phyloP scores from a whole-genome alignment of 2,888 invertebrate species.

The Lordiphosa fenestrarum region DNA sequence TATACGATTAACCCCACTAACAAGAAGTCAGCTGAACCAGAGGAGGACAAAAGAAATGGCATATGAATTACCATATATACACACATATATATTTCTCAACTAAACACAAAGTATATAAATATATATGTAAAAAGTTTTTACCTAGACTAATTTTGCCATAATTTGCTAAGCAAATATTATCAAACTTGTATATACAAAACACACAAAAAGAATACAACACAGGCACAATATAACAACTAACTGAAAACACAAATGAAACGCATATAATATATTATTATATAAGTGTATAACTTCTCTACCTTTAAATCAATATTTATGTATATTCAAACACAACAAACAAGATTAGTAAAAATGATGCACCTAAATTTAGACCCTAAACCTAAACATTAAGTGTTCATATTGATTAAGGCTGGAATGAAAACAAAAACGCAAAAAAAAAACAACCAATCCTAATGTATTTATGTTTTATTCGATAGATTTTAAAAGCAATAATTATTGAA shows the following conservation, averaged over 20 bases:
- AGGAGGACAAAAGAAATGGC: slow-evolving; percentile 20
- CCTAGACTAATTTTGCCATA: slow-evolving; percentile 69
- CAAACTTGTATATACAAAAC: slow-evolving; percentile 35
- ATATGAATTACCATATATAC: no score
- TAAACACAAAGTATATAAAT: no score
- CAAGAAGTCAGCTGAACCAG: slow-evolving; percentile 33
- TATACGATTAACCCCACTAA: slow-evolving; percentile 52
- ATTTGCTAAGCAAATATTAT: slow-evolving; percentile 72
- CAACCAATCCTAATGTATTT: slow-evolving; percentile 28
- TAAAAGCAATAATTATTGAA: slow-evolving; percentile 58
- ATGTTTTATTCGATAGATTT: slow-evolving; percentile 48
- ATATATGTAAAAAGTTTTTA: slow-evolving; percentile 26
- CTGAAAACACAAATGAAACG: slow-evolving; percentile 39
- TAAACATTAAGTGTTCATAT: slow-evolving; percentile 60
- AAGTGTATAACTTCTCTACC: slow-evolving; percentile 43
- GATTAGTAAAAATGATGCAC: slow-evolving; percentile 35
- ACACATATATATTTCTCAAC: no score
- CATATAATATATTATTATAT: slow-evolving; percentile 67
- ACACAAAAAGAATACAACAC: slow-evolving; percentile 14
- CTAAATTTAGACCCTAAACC: slow-evolving; percentile 18
- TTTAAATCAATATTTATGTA: slow-evolving; percentile 37
- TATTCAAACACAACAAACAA: slow-evolving; percentile 28
- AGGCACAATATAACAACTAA: slow-evolving; percentile 13
- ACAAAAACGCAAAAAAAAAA: slow-evolving; percentile 31
- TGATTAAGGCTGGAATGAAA: slow-evolving; percentile 50